Conservation (phyloP, 2,888 invertebrate genomes). For the Amorpha juglandis region DNA sequence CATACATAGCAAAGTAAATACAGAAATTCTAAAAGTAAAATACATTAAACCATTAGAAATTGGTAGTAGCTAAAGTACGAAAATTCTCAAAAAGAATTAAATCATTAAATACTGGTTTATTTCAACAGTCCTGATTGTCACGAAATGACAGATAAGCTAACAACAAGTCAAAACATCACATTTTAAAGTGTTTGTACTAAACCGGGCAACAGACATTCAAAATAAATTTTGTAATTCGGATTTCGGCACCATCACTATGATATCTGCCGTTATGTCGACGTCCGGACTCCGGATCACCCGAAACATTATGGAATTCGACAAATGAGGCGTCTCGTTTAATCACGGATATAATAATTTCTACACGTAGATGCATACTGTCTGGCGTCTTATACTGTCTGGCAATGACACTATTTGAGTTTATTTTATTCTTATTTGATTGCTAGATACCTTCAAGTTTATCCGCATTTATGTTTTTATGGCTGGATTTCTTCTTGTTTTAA, state of each 20-base stretch:
- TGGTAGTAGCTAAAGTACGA: no score
- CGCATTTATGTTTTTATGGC: background rate
- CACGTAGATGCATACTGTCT: no score
- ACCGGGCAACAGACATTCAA: background rate
- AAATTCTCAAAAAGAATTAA: no score
- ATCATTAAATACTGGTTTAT: no score
- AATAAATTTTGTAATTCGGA: background rate
- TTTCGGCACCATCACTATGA: background rate
- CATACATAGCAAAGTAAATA: no score
- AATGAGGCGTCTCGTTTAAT: background rate
- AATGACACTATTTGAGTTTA: background rate
- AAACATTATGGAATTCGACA: background rate
- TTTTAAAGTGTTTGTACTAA: background rate
- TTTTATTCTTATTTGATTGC: slow-evolving; percentile 14
- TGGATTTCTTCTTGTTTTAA: background rate
- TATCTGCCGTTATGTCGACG: background rate
- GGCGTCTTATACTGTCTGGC: background rate
- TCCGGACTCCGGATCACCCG: background rate
- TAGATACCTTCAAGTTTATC: background rate
- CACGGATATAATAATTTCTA: slow-evolving; percentile 11
- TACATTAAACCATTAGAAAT: no score
- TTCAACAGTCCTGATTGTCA: no score
- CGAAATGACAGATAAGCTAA: no score
- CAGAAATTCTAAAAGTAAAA: no score
- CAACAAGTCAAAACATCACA: no score